Evolutionary conservation across 2,888 invertebrate genomes (phyloP).

Genomic region (Blomia tropicalis): DNA sequence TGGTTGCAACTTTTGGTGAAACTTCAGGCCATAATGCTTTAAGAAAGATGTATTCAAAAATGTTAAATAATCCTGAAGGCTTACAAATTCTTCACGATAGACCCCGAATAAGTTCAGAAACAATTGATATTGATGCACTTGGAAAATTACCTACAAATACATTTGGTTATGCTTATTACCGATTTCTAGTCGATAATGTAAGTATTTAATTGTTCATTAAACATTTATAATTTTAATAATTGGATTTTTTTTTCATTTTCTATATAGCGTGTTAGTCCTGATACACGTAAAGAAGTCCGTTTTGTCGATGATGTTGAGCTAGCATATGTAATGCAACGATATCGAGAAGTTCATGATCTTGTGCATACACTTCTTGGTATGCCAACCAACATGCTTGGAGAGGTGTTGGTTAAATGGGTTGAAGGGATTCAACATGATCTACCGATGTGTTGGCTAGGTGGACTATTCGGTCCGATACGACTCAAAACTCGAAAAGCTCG

Average conservation of each 20-base stretch:
- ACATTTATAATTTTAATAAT: conserved; percentile 8
- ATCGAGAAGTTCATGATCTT: conserved; percentile 90
- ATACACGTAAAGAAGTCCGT: conserved; percentile 69
- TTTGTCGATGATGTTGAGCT: conserved; percentile 75
- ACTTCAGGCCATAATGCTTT: conserved; percentile 60
- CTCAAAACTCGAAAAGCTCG: conserved; percentile 63
- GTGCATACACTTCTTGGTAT: conserved; percentile 76
- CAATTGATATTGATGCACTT: conserved; percentile 57
- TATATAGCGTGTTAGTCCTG: conserved; percentile 66
- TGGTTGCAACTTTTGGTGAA: conserved; percentile 88
- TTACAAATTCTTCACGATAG: conserved; percentile 51
- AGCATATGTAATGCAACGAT: conserved; percentile 91
- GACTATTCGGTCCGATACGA: conserved; percentile 73
- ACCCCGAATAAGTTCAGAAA: conserved; percentile 70
- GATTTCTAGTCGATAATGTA: conserved; percentile 63
- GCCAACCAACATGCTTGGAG: conserved; percentile 79
- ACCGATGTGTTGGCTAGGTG: conserved; percentile 89
- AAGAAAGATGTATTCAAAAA: conserved; percentile 51
- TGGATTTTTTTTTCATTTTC: not conserved
- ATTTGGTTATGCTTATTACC: conserved; percentile 66
- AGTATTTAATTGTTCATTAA: conserved; percentile 33
- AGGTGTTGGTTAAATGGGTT: conserved; percentile 78
- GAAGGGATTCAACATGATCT: conserved; percentile 86
- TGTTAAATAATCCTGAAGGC: conserved; percentile 63
- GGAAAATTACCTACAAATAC: conserved; percentile 57